Base-by-base conservation (phyloP, 2,797 vertebrate genomes). In the Orestias chungarensis region DNA sequence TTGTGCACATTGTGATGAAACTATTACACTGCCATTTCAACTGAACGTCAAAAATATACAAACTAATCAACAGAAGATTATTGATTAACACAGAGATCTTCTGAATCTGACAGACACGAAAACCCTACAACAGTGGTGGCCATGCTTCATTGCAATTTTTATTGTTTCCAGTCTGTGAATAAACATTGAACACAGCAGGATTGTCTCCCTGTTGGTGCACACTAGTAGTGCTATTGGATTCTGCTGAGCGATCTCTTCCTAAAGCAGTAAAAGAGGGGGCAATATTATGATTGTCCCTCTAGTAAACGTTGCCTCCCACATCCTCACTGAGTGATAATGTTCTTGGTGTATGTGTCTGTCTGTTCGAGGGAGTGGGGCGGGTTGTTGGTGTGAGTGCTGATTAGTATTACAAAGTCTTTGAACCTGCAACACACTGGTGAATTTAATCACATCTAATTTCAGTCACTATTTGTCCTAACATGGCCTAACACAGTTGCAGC, bases 211-310 rank as follows among this genome's bases (percentile, higher is more conserved):
- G 79, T 80, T 79, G 81, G 76, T 87, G 82, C 80, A 79, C 69
- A 47, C 80, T 68, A 86, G 74, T 70, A 79, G 76, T 75, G 72
- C 79, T 59, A 81, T 77, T 71, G 77, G 79, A 76, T 68, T 86
- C 73, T 82, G 84, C 87, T 93, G 92, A 94, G 82, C 87, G 89
- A 94, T 92, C 87, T 84, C 91, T 94, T 95, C 93, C 93, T 90
- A 88, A 89, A 92, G 89, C 91, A 88, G 90, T 91, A 91, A 93
- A 93, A 90, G 87, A 78, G 66, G 75, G 80, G 85, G 86, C 90
- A 89, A 90, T 91, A 88, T 91, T 91, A 84, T 93, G 90, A 93
- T 93, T 93, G 93, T 87, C 82, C 77, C 80, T 77, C 78, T 79
- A 88, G 90, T 92, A 90, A 91, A 91, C 75, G 70, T 83, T 78